Conservation (phyloP, 2,888 invertebrate species). For the Furcula furcula region DNA sequence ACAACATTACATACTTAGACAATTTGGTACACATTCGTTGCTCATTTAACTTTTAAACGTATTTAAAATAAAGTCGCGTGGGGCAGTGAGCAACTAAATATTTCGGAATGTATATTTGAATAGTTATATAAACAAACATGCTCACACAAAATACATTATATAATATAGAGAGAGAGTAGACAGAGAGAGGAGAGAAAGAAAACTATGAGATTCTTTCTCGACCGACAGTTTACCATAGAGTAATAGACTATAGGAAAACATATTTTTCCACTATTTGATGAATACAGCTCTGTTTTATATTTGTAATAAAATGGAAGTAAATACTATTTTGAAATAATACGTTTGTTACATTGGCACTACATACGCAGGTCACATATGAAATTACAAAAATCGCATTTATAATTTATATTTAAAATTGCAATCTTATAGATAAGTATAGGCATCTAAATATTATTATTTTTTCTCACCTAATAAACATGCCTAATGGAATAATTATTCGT, state of each 20-base stretch:
- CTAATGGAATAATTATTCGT: slow-evolving; percentile 29
- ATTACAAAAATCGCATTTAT: slow-evolving; percentile 58
- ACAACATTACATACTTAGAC: slow-evolving; percentile 66
- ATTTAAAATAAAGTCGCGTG: slow-evolving; percentile 39
- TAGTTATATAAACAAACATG: slow-evolving; percentile 36
- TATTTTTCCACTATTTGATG: slow-evolving; percentile 32
- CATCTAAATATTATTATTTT: slow-evolving; percentile 40
- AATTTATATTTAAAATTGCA: slow-evolving; percentile 31
- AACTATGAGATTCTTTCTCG: slow-evolving; percentile 48
- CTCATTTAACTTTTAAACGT: slow-evolving; percentile 58
- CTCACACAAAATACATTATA: slow-evolving; percentile 25
- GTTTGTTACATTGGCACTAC: slow-evolving; percentile 72
- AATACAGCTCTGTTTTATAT: slow-evolving; percentile 37
- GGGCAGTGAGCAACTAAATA: slow-evolving; percentile 58
- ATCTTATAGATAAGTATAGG: slow-evolving; percentile 35
- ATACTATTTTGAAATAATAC: slow-evolving; percentile 41
- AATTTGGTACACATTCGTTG: slow-evolving; percentile 81
- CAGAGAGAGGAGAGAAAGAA: slow-evolving; percentile 36
- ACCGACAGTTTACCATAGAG: slow-evolving; percentile 30
- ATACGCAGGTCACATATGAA: slow-evolving; percentile 71
- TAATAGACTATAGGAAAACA: no score
- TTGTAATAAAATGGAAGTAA: slow-evolving; percentile 38
- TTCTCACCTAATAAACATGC: slow-evolving; percentile 28
- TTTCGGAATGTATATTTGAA: slow-evolving; percentile 68
- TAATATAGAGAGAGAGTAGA: no score